Percentiles rank a stretch among this genome's conserved stretches.
Evolutionary conservation across 1,140 invertebrate species (phyloP).

Genomic region (Sipha flava): DNA sequence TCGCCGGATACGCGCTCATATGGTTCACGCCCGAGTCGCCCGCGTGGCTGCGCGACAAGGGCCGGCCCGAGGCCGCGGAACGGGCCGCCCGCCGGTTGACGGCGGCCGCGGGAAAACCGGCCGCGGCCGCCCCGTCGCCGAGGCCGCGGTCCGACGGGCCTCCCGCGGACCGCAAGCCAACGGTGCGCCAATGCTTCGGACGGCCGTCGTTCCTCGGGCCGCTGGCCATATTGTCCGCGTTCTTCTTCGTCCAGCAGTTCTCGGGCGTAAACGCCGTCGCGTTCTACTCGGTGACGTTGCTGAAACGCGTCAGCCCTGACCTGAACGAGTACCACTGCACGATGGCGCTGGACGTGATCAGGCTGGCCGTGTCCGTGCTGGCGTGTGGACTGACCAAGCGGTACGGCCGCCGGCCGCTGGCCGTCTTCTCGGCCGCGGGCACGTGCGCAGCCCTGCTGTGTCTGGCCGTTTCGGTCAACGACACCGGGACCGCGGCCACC

Average conservation of each 20-base stretch:
- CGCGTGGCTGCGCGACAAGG: slow-evolving; percentile 55
- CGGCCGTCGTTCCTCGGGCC: slow-evolving; percentile 47
- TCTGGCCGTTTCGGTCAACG: slow-evolving; percentile 40
- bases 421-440: slow-evolving; percentile 51
- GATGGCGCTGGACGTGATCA: slow-evolving; percentile 58
- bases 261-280: slow-evolving; percentile 59
- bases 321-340: slow-evolving; percentile 53
- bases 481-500: not conserved
- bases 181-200: not conserved
- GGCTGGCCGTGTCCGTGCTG: slow-evolving; percentile 53
- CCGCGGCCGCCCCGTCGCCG: slow-evolving; percentile 46
- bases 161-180: slow-evolving; percentile 38
- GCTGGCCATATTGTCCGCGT: slow-evolving; percentile 51
- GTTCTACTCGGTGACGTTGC: slow-evolving; percentile 57
- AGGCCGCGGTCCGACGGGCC: slow-evolving; percentile 47
- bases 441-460: slow-evolving; percentile 49
- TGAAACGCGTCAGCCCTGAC: slow-evolving; percentile 48
- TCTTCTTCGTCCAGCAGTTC: slow-evolving; percentile 55
- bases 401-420: slow-evolving; percentile 50
- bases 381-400: slow-evolving; percentile 53
- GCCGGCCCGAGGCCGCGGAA: slow-evolving; percentile 30
- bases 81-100: not conserved
- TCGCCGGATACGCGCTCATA: slow-evolving; percentile 46
- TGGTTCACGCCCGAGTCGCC: slow-evolving; percentile 61
- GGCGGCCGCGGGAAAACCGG: slow-evolving; percentile 34